Evolutionary conservation across 2,888 invertebrate genomes (phyloP), one percentile per base, ranked within the genome.

Genomic region (Ptychoptera contaminata): DNA sequence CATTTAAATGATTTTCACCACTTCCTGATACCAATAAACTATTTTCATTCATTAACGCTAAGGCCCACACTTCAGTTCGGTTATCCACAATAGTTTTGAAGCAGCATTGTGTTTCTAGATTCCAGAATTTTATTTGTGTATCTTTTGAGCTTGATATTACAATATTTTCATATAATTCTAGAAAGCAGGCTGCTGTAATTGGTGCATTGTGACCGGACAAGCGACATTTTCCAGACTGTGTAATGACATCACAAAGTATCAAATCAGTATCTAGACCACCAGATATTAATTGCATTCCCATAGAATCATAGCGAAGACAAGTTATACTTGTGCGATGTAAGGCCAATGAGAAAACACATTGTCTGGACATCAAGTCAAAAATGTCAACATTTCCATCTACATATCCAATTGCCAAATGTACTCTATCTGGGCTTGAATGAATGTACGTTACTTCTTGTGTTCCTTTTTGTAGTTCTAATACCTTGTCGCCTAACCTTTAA

Each of bases 91-190:
- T 69, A 3, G 97, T 97, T 63, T 87, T 88, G 58, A 97, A 97
- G 62, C 96, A 97, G 58, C 91, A 86, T 55, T 92, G 86, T 7
- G 91, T 91, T 52, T 87, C 83, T 51, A 97, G 70, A 63, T 97
- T 91, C 97, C 97, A 98, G 62, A 98, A 91, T 64, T 96, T 97
- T 1, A 98, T 77, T 61, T 86, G 86, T 8, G 86, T 85, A 61
- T 98, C 98, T 63, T 91, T 93, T 0, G 94, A 93, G 34, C 83
- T 76, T 54, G 86, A 83, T 8, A 91, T 71, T 8, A 90, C 62
- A 23, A 52, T 40, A 38, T 50, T 47, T 2, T 37, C n/a, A 51
- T 76, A 72, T 46, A 78, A 69, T 46, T 74, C 72, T 61, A 87
- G 73, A 55, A 88, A 88, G 8, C 76, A 68, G 1, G 82, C 67